Base-by-base conservation (phyloP, 1,140 invertebrate species). In the Polypedilum pembai region DNA sequence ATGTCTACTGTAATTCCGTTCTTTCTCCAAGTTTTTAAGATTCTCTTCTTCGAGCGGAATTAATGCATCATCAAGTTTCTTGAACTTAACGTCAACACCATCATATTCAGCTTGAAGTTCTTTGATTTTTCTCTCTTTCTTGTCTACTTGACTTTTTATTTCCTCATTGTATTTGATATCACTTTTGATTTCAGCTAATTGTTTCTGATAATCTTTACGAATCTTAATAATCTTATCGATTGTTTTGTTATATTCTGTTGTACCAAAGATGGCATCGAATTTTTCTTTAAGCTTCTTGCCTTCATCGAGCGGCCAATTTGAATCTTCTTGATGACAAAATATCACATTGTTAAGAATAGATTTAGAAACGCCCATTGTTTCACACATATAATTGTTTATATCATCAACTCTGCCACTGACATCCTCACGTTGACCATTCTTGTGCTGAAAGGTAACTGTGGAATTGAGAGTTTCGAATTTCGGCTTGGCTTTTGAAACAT, bases 241-340 rank as follows among this genome's bases (percentile, higher is more conserved):
- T 75, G 93, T 95, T 82, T 96, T 97, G 74, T 96, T 95, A 80
- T 96, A 99, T 79, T 91, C 90, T 5, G 90, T 90, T 3, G 96
- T 92, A 78, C 96, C 95, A 86, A 99, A 99, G 75, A 99, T 99
- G 72, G 94, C 94, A 89, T 99, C 98, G 86, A 99, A 99, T 77
- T 91, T 92, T 74, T 94, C 89, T 81, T 99, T 99, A 0, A 99
- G 85, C 79, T 92, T 91, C 82, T 96, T 96, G 0, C 91, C 92
- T 85, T 98, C 94, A 82, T 95, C 93, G 41, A 99, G 84, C 1
- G 98, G 97, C 96, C 98, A 99, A 80, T 90, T 92, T 0, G 95
- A 92, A 76, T 99, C 96, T 83, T 99, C 98, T 87, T 99, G 98
- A 82, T 99, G 97, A 80, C 97, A 99, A 83, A 99, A 98, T 78